Percentiles rank a stretch among this genome's conserved stretches.
These are phyloP conservation scores for Gobius niger DNA, from an alignment of 2,113 vertebrate genomes.

Conservation along the genomic window DNA sequence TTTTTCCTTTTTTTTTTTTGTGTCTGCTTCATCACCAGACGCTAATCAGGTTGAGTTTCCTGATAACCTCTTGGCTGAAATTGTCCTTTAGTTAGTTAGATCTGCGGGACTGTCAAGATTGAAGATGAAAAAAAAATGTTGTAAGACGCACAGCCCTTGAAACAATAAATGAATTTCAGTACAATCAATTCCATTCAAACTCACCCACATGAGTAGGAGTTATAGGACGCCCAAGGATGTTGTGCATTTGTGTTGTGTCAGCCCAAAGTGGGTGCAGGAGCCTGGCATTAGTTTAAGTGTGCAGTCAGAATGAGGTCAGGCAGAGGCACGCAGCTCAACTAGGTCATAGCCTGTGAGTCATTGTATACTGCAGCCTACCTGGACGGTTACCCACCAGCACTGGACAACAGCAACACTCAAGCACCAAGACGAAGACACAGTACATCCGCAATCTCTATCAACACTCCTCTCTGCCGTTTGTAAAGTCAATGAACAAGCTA, in stretches of 20 bases:
- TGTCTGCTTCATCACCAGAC: no score
- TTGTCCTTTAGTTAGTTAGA: no score
- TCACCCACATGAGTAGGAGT: background rate
- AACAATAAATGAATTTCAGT: background rate
- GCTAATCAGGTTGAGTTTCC: no score
- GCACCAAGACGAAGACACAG: background rate
- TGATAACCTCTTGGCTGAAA: no score
- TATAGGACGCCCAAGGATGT: background rate
- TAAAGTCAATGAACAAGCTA: no score
- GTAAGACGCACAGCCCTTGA: background rate
- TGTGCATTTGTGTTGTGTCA: background rate
- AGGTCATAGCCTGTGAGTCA: constrained; percentile 64
- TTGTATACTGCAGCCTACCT: constrained; percentile 38
- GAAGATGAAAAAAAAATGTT: no score
- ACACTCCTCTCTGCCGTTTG: no score
- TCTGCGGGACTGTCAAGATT: no score
- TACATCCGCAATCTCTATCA: background rate
- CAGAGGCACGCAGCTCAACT: constrained; percentile 57
- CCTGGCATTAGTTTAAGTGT: constrained; percentile 43
- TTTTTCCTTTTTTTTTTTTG: no score
- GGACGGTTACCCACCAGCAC: constrained; percentile 23
- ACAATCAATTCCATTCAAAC: background rate
- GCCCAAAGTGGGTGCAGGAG: constrained; percentile 32
- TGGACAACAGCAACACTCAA: background rate
- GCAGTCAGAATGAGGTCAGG: constrained; percentile 64